Evolutionary conservation across 2,888 invertebrate genomes (phyloP).

Genomic region (Sipha maydis): DNA sequence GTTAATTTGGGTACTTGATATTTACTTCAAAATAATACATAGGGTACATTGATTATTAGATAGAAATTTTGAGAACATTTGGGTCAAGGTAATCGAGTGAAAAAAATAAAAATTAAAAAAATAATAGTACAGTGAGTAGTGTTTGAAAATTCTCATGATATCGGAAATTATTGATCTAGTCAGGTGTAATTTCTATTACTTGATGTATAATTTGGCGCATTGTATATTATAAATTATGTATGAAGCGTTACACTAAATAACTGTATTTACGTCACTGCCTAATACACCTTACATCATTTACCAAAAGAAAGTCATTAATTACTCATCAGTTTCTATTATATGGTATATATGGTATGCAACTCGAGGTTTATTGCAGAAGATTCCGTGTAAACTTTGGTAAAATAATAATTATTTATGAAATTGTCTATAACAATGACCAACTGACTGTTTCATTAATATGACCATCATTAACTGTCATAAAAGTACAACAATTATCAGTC

Average conservation of each 20-base stretch:
- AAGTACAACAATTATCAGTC: too few relatives aligned
- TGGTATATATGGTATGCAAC: not conserved
- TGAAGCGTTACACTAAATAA: not conserved
- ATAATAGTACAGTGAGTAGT: not conserved
- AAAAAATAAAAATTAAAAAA: not conserved
- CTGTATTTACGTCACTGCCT: not conserved
- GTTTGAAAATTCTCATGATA: constrained; percentile 3
- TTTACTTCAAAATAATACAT: not conserved
- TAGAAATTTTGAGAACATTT: not conserved
- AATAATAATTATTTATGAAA: not conserved
- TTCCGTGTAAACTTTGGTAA: not conserved
- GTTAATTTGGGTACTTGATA: constrained; percentile 15
- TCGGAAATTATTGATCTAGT: not conserved
- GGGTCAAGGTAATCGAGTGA: constrained; percentile 24
- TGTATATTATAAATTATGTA: not conserved
- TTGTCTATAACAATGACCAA: too few relatives aligned
- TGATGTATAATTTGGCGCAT: not conserved
- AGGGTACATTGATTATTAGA: not conserved
- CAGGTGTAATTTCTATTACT: not conserved
- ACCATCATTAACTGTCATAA: too few relatives aligned
- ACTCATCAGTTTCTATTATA: not conserved
- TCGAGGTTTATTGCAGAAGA: not conserved
- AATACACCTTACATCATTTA: not conserved
- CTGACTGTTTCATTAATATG: too few relatives aligned
- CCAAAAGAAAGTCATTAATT: not conserved